These are phyloP conservation scores for Esperia sulphurella DNA, from an alignment of 2,888 invertebrate genomes.

Conservation along the genomic window DNA sequence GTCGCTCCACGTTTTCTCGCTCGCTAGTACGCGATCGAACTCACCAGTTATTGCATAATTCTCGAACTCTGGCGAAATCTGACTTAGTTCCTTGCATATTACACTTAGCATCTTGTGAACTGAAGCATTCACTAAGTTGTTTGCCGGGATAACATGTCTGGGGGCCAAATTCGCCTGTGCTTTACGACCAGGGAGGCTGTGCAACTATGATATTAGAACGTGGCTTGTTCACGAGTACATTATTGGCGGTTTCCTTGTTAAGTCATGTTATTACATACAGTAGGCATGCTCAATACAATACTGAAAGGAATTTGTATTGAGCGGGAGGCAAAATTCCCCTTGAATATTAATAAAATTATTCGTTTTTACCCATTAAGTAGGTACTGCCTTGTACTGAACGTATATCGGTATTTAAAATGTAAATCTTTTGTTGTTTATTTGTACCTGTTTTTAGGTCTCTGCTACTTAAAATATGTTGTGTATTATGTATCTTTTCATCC, in stretches of 20 bases:
- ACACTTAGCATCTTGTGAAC: slow-evolving; percentile 19
- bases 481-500: too few species aligned
- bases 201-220: slow-evolving; percentile 5
- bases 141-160: slow-evolving; percentile 19
- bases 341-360: too few species aligned
- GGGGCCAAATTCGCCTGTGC: slow-evolving; percentile 6
- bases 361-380: too few species aligned
- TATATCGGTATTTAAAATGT: too few species aligned
- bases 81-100: slow-evolving; percentile 22
- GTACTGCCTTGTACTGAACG: too few species aligned
- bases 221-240: slow-evolving; percentile 4
- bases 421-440: too few species aligned
- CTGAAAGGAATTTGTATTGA: too few species aligned
- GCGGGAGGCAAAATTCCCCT: too few species aligned
- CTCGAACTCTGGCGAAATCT: slow-evolving; percentile 30
- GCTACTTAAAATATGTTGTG: too few species aligned
- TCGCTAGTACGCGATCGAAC: slow-evolving; percentile 31
- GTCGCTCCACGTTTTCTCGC: slow-evolving; percentile 23
- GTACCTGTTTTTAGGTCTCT: too few species aligned
- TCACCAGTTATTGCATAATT: slow-evolving; percentile 49
- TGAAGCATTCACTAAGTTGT: slow-evolving; percentile 24
- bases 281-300: neutral
- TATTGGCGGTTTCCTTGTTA: slow-evolving; percentile 10
- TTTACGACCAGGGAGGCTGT: neutral
- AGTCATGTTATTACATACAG: neutral